Evolutionary conservation across 2,113 vertebrate genomes (phyloP), one percentile per base, ranked within the genome.

Genomic region (Hydropotes inermis): DNA sequence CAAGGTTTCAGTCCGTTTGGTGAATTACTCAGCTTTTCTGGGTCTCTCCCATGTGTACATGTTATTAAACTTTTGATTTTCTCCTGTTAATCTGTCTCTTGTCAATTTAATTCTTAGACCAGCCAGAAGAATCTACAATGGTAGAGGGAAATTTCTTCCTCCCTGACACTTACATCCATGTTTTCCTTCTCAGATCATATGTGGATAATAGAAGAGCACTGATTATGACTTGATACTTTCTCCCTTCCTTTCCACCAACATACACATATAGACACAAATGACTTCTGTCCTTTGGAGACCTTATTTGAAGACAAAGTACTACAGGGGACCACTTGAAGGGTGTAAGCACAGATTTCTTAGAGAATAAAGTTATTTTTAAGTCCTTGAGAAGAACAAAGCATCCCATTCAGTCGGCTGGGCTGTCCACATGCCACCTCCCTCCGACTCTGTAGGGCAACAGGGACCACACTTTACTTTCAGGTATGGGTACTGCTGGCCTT

Each of bases 191-290:
- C 4, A 2, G 17, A 52, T 7, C 39, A 78, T 81, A 39, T 43
- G 8, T 19, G 81, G 36, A 3, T 74, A 28, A 89, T 3, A 52
- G 33, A 74, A 6, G 2, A 86, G 7, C 33, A 28, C 12, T 16
- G 17, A 50, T 52, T 8, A 45, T 5, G 39, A 76, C 19, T 33
- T 27, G 6, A n/a, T 36, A 17, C 6, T 30, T 54, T 27, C 61
- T 28, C 15, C 1, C 6, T 13, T 85, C 28, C 52, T 81, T 96
- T 27, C 52, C 14, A 83, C 93, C 45, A 81, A 14, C 64, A 52
- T 39, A 79, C 30, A 81, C 12, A 23, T 78, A 92, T 79, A 92
- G 25, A 95, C 7, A 83, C 28, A 87, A 79, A 60, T 54, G 79
- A 76, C 23, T n/a, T 15, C 5, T 47, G 50, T 50, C 2, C 1